Conservation (phyloP, 2,113 vertebrate genomes). For the human region DNA sequence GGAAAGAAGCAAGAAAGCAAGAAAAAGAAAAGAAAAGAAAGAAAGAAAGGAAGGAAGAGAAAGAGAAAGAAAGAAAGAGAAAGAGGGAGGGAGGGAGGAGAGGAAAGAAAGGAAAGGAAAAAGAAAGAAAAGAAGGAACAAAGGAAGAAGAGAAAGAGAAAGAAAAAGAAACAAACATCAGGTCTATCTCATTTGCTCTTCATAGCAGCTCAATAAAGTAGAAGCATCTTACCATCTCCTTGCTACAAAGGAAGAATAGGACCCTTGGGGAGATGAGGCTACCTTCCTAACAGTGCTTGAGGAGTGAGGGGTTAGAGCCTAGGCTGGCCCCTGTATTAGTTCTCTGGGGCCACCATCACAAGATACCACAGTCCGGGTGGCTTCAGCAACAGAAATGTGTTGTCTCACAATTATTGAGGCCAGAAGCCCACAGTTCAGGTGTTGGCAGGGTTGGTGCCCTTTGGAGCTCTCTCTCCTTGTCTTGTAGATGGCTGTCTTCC, state of each 20-base stretch:
- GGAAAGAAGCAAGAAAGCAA: too few species aligned
- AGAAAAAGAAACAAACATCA: too few species aligned
- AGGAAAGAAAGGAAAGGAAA: too few species aligned
- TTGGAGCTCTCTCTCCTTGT: neutral
- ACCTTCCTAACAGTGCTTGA: too few species aligned
- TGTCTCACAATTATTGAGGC: neutral
- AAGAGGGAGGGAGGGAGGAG: too few species aligned
- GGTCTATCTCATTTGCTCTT: neutral
- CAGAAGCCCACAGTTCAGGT: neutral
- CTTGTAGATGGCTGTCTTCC: neutral
- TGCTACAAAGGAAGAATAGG: neutral
- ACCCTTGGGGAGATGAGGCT: neutral
- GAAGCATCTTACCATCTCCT: neutral
- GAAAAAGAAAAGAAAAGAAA: too few species aligned
- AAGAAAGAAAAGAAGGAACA: too few species aligned
- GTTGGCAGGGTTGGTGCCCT: neutral
- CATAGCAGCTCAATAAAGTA: neutral
- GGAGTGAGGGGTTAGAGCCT: too few species aligned
- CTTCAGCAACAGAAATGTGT: neutral
- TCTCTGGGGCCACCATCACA: neutral
- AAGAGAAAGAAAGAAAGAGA: too few species aligned
- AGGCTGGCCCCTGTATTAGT: neutral
- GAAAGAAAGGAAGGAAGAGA: rapidly evolving
- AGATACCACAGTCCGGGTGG: neutral
- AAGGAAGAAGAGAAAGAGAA: too few species aligned